phyloP scores from a whole-genome alignment of 2,888 invertebrate species.

The Lypha dubia region DNA sequence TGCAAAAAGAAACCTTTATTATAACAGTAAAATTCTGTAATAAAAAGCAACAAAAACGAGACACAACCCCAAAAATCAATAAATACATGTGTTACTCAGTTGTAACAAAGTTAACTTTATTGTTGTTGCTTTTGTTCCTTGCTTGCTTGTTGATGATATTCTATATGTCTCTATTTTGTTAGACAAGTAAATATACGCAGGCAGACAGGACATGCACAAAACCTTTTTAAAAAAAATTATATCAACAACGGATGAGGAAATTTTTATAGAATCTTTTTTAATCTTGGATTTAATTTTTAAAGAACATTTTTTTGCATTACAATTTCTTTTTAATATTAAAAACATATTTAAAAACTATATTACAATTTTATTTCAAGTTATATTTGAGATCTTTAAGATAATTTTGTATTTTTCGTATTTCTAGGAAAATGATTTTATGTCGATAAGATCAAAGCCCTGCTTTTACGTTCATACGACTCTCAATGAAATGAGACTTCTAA shows the following conservation, averaged over 20 bases:
- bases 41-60: constrained; percentile 27
- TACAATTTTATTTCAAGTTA: too few relatives aligned
- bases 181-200: constrained; percentile 43
- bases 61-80: constrained; percentile 72
- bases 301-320: too few relatives aligned
- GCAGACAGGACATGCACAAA: constrained; percentile 33
- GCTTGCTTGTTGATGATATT: constrained; percentile 50
- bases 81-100: constrained; percentile 64
- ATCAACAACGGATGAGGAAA: neutral
- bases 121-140: constrained; percentile 12
- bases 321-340: too few relatives aligned
- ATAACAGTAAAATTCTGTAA: constrained; percentile 43
- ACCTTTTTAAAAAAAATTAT: neutral
- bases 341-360: too few relatives aligned
- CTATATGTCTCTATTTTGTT: constrained; percentile 51
- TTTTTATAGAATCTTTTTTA: neutral
- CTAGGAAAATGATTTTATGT: too few relatives aligned
- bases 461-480: too few relatives aligned
- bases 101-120: constrained; percentile 24
- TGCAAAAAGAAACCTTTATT: neutral
- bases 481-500: too few relatives aligned
- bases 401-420: too few relatives aligned
- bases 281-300: neutral
- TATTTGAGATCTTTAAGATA: too few relatives aligned
- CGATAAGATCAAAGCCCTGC: too few relatives aligned